phyloP scores from a whole-genome alignment of 2,797 vertebrate genomes.

The Aplochiton taeniatus region DNA sequence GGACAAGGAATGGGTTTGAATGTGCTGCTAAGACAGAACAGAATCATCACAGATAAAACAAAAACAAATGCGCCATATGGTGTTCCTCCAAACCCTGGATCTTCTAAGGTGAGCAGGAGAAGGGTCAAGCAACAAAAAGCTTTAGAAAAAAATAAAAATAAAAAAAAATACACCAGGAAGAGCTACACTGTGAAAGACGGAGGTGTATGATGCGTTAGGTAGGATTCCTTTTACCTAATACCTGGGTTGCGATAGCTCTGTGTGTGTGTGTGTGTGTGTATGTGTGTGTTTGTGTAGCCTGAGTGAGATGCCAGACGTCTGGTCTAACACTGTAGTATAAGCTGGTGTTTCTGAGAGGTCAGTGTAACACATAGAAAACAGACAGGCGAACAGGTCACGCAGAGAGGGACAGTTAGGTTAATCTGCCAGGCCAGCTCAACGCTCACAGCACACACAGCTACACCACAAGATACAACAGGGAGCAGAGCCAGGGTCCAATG shows the following conservation, averaged over 20 bases:
- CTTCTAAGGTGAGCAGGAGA: background rate
- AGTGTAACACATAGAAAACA: background rate
- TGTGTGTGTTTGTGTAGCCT: conserved; percentile 2
- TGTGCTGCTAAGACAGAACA: conserved; percentile 14
- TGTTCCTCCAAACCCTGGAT: background rate
- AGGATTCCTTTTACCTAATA: conserved; percentile 23
- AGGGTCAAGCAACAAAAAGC: conserved; percentile 29
- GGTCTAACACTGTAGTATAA: conserved; percentile 17
- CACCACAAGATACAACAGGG: conserved; percentile 5
- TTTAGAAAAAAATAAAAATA: conserved; percentile 10
- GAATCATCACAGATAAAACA: background rate
- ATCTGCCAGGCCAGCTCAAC: background rate
- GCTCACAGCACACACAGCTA: conserved; percentile 5
- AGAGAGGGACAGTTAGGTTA: conserved; percentile 9
- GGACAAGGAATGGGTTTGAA: conserved; percentile 15
- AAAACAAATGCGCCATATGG: conserved; percentile 4
- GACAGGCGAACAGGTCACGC: conserved; percentile 13
- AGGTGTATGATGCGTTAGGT: background rate
- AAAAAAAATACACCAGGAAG: conserved; percentile 17
- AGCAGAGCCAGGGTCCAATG: too few species aligned
- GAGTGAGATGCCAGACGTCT: conserved; percentile 14
- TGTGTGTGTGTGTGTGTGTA: conserved; percentile 10
- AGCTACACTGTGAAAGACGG: conserved; percentile 16
- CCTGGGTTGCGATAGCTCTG: conserved; percentile 19
- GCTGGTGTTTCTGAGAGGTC: conserved; percentile 11